Base-by-base conservation (phyloP, 1,140 invertebrate species). In the Bombus picipes region DNA sequence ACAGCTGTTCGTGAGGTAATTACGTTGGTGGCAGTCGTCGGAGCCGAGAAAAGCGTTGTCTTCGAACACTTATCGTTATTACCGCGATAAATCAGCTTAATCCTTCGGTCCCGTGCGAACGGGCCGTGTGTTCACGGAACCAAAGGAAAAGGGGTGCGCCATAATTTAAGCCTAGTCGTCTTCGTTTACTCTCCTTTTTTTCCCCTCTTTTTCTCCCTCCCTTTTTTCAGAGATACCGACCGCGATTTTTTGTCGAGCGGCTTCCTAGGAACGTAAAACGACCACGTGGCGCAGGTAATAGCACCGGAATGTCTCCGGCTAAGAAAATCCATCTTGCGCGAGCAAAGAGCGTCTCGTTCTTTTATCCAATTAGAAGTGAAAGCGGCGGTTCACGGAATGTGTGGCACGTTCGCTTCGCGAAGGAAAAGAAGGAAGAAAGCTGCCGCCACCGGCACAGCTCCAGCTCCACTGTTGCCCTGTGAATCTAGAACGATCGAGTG, bases 51-150 rank as follows among this genome's bases (percentile, higher is more conserved):
- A 57, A 62, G 47, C 57, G 43, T 43, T 72, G 70, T 81, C 78
- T 81, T 85, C 78, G 78, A 81, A 85, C 83, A 43, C 83, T 85
- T 81, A 74, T 85, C 78, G 78, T 85, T 85, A 81, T 81, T 85
- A 72, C 84, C 71, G 9, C 73, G 37, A 81, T 85, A 85, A 81
- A 85, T 85, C 79, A 75, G 79, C 79, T 85, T 85, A 81, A 85
- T 81, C 79, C 79, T 70, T 78, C 25, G 81, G 59, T 1, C 18
- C 65, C 32, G 81, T 47, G 81, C 39, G 74, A 83, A 39, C 34
- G 34, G 62, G 37, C 70, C 66, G 77, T 41, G n/a, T 80, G 83
- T 57, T 65, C 62, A 41, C 83, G 43, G 41, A 73, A 85, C 73
- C 77, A 71, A 71, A 71, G 39, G 83, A 28, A 77, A 39, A 53